A percentile compares a stretch with the other conserved stretches of the same genome.
Conservation (phyloP, 2,113 vertebrate genomes). For the Pituophis catenifer region DNA sequence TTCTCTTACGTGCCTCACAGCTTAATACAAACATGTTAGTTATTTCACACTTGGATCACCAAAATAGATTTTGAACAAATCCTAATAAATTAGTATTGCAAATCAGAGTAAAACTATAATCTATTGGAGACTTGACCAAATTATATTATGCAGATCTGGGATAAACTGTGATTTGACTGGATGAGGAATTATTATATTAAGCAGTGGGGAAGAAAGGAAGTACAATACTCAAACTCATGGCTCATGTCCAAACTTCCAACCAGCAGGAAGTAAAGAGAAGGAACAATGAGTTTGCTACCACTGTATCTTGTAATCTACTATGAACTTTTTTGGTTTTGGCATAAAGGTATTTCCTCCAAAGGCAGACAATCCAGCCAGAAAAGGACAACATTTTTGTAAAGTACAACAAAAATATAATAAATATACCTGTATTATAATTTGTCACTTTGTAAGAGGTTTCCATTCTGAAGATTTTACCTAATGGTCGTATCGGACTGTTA, state of each 20-base stretch:
- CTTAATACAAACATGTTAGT: background rate
- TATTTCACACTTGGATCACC: background rate
- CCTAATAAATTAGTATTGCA: background rate
- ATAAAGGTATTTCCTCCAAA: background rate
- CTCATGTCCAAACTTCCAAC: background rate
- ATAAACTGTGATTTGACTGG: background rate
- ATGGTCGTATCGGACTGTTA: constrained; percentile 84
- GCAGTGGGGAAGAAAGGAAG: background rate
- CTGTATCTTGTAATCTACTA: background rate
- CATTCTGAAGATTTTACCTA: constrained; percentile 70
- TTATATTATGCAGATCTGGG: background rate
- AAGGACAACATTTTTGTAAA: background rate
- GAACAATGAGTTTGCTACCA: background rate
- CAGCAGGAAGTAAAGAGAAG: background rate
- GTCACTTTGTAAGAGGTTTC: constrained; percentile 76
- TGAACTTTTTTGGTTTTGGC: background rate
- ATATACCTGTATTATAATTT: constrained; percentile 83
- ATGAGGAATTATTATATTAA: background rate
- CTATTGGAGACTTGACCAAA: background rate
- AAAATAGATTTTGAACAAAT: background rate
- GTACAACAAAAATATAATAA: constrained; percentile 2
- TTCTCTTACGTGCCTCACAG: background rate
- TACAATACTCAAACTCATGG: background rate
- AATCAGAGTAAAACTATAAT: background rate
- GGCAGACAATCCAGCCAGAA: background rate